Percentiles rank a stretch among this genome's conserved stretches.
phyloP scores from a whole-genome alignment of 2,888 invertebrate species.

The Prosopocoilus inquinatus region DNA sequence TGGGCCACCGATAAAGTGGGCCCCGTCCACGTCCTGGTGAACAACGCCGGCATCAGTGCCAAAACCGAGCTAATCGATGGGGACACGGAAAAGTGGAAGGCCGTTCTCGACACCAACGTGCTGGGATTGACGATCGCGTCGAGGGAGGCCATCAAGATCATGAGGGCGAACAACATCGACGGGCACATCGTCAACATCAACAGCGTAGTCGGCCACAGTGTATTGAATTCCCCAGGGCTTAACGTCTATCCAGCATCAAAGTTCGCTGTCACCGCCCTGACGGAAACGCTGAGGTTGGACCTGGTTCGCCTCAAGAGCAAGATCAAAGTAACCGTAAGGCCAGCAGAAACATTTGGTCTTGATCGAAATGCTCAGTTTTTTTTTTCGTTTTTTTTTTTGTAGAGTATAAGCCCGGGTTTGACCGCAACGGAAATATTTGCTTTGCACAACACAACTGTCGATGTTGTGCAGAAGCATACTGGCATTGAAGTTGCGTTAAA shows the following conservation, averaged over 20 bases:
- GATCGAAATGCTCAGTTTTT: background rate
- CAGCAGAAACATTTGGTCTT: too few relatives aligned
- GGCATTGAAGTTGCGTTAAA: background rate
- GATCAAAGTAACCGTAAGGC: slow-evolving; percentile 1
- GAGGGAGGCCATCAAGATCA: slow-evolving; percentile 9
- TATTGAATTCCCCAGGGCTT: background rate
- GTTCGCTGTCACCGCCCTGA: background rate
- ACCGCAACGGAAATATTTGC: slow-evolving; percentile 1
- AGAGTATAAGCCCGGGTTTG: slow-evolving; percentile 1
- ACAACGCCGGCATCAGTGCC: slow-evolving; percentile 5
- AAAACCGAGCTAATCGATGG: slow-evolving; percentile 3
- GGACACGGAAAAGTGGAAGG: slow-evolving; percentile 6
- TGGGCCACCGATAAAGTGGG: slow-evolving; percentile 4
- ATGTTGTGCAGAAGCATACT: background rate
- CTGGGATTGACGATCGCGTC: background rate
- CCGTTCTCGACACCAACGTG: slow-evolving; percentile 14
- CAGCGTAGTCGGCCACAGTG: slow-evolving; percentile 7
- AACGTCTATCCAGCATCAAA: background rate
- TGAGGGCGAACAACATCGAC: slow-evolving; percentile 5
- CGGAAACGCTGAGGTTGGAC: slow-evolving; percentile 1
- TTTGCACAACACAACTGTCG: background rate
- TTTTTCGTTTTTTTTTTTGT: background rate
- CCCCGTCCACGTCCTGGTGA: slow-evolving; percentile 3
- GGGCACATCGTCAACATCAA: slow-evolving; percentile 16
- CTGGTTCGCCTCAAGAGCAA: background rate